Base-by-base conservation (phyloP, 2,113 vertebrate species). In the Nyctereutes procyonoides region DNA sequence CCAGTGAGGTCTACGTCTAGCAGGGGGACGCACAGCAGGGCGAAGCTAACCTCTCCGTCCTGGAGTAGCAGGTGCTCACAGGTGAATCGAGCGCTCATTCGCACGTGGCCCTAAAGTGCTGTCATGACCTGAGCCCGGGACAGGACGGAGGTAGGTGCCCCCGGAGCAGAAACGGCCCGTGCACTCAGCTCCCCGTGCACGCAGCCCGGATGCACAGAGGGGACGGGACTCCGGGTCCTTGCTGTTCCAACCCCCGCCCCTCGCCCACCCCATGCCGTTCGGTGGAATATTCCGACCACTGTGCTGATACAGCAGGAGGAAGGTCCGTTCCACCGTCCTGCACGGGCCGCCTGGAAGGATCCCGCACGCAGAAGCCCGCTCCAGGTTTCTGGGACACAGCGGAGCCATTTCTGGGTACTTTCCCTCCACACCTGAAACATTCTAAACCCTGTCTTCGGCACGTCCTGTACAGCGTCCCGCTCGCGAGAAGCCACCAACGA, bases 231-330 rank as follows among this genome's bases (percentile, higher is more conserved):
- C 20, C 6, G 19, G 48, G 51, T 26, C 9, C 19, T 71, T 51
- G 28, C 19, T 38, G 8, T 24, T 51, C 51, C 51, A 89, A 2
- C 26, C 38, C 38, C 30, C 19, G 14, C 5, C 17, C 65, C 55
- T 4, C 10, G 13, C 30, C 3, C 15, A 28, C 17, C 4, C n/a
- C 24, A 0, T 19, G 10, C 8, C 26, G n/a, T 38, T 19, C 19
- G 12, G 8, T 53, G 73, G 43, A 35, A 8, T 19, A 19, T 53
- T 13, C 0, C 22, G 69, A 22, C 69, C 60, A 62, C 0, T 9
- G 28, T 7, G 19, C 17, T 17, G 11, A 16, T 24, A n/a, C 11
- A 35, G 30, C 19, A 13, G 58, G 38, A 79, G 15, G 22, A 26
- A 79, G 3, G 9, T 71, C 69, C 69, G 22, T n/a, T n/a, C 32